Conservation (phyloP, 2,888 invertebrate genomes). For the Calliopum simillimum region DNA sequence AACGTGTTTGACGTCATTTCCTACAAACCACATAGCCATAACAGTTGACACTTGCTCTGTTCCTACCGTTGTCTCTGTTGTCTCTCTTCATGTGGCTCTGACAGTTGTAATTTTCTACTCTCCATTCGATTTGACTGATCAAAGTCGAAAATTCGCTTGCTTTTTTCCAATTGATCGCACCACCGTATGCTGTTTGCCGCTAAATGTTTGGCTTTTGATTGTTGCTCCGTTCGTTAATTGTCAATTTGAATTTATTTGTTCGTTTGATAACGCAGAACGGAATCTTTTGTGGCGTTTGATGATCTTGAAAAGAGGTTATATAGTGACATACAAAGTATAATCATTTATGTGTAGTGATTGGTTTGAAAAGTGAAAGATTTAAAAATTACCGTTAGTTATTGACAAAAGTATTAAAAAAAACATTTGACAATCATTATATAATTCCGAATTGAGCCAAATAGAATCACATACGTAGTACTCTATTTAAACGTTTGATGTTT, state of each 20-base stretch:
- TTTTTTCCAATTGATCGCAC: background rate
- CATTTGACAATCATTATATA: too few species aligned
- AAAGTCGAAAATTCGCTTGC: background rate
- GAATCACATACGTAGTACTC: too few species aligned
- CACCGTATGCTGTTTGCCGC: background rate
- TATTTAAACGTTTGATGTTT: too few species aligned
- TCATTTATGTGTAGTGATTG: too few species aligned
- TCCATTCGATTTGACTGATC: background rate
- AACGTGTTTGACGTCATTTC: slow-evolving; percentile 31
- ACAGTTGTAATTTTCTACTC: too few species aligned
- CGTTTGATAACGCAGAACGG: background rate
- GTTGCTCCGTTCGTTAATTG: background rate
- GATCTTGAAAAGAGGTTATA: too few species aligned
- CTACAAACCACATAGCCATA: too few species aligned
- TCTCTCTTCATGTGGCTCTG: background rate
- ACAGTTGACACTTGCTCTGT: slow-evolving; percentile 23
- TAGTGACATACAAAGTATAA: too few species aligned
- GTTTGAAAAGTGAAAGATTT: too few species aligned
- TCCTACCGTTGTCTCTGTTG: background rate
- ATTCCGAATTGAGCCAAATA: too few species aligned
- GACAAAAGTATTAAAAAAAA: too few species aligned
- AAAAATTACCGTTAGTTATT: too few species aligned
- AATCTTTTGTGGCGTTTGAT: background rate
- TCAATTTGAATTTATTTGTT: background rate
- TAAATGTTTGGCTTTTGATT: background rate